Evolutionary conservation across 2,797 vertebrate genomes (phyloP), one percentile per base, ranked within the genome.

Genomic region (Antennarius maculatus): DNA sequence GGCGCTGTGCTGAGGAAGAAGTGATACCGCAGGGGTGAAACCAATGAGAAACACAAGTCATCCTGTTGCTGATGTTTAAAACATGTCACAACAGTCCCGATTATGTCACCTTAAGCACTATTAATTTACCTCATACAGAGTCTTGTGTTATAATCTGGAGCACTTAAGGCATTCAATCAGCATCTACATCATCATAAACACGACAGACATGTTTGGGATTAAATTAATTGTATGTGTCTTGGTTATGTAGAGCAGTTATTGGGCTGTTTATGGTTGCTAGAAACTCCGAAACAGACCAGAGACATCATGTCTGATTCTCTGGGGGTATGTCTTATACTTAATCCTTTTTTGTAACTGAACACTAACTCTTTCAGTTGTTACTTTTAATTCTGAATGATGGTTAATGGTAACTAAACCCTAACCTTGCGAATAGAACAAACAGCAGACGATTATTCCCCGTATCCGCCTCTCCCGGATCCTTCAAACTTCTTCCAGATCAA

Each of bases 1-100:
- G 17, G 29, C 6, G 47, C 28, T 1, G 0, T 28, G 11, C 42
- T 14, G 42, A 34, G 34, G 49, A 29, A 37, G 56, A n/a, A 5
- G 57, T 15, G 56, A 61, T 15, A 69, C 67, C 64, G 58, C 67
- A 54, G 41, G 9, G 28, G 59, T 23, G 17, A 65, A 72, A 49
- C 43, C 18, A 31, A 41, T 11, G 23, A 61, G 65, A 77, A 82
- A 31, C 65, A 61, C 69, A 79, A 84, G 77, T 84, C 80, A 83
- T 83, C 23, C 61, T 64, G 69, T 45, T 37, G 51, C 51, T 16
- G 28, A 9, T 43, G 0, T 13, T 27, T 47, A 0, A 3, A 9
- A 31, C 46, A 37, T 10, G 17, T 17, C 51, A 17, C n/a, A 49
- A 42, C 23, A 31, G 6, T 16, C 51, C 29, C 16, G 43, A 28